These are phyloP conservation scores for Tipula vernalis DNA, from an alignment of 2,888 invertebrate species.

Conservation along the genomic window DNA sequence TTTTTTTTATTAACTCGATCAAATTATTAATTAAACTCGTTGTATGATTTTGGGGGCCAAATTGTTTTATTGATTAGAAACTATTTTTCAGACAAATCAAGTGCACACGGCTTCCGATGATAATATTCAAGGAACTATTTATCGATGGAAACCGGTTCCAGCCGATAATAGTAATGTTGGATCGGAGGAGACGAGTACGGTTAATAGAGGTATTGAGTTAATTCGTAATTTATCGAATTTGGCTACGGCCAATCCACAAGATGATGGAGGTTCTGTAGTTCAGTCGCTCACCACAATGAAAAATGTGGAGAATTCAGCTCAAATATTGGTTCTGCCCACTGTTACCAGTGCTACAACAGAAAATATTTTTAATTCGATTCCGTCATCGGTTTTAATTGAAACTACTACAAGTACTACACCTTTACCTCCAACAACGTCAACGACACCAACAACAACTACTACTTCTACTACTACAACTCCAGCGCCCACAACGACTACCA, in stretches of 20 bases:
- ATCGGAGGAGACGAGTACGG: constrained; percentile 18
- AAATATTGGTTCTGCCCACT: not conserved
- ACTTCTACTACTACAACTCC: constrained; percentile 8
- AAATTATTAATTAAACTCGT: constrained; percentile 7
- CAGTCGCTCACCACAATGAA: constrained; percentile 25
- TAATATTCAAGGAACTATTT: constrained; percentile 17
- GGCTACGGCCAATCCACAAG: constrained; percentile 16
- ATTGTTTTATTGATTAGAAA: not conserved
- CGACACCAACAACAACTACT: constrained; percentile 5
- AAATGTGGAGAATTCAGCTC: not conserved
- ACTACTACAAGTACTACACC: constrained; percentile 17
- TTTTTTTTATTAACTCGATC: constrained; percentile 16
- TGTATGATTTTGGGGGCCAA: not conserved
- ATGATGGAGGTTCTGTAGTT: constrained; percentile 32
- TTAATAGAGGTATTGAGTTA: constrained; percentile 21
- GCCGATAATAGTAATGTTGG: constrained; percentile 13
- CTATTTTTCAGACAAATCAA: constrained; percentile 40
- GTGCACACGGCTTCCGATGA: constrained; percentile 39
- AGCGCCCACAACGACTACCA: not conserved
- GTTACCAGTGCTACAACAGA: constrained; percentile 17
- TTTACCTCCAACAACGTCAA: constrained; percentile 19
- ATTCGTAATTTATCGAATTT: constrained; percentile 18
- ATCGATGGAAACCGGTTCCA: constrained; percentile 21
- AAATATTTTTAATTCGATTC: constrained; percentile 15
- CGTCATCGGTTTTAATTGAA: constrained; percentile 14